These are phyloP conservation scores for Mesoclemmys tuberculata DNA, from an alignment of 2,113 vertebrate species.

Conservation along the genomic window DNA sequence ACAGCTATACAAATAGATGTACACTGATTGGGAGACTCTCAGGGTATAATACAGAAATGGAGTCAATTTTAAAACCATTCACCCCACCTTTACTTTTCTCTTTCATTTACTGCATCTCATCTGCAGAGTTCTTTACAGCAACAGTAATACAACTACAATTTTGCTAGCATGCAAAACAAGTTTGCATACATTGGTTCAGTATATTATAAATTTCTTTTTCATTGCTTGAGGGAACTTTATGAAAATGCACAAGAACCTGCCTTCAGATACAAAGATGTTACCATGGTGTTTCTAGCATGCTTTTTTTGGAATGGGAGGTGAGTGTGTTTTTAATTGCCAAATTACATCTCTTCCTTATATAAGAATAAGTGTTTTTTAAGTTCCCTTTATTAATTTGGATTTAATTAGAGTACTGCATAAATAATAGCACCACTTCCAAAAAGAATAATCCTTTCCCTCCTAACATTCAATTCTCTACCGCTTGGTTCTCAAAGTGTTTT, in stretches of 20 bases:
- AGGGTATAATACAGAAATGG: background rate
- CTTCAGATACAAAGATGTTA: background rate
- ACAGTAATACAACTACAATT: background rate
- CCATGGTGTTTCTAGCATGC: background rate
- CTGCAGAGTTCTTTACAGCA: background rate
- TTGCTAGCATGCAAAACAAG: background rate
- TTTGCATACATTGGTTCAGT: background rate
- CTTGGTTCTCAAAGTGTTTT: background rate
- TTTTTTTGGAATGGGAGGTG: background rate
- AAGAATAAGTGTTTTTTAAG: background rate
- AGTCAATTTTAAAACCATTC: background rate
- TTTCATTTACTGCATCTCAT: background rate
- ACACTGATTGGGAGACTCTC: background rate
- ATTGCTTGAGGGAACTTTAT: background rate
- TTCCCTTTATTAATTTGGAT: background rate
- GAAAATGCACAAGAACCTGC: background rate
- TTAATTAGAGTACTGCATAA: background rate
- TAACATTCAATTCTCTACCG: background rate
- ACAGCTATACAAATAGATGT: background rate
- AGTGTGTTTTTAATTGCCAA: background rate
- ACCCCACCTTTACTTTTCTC: background rate
- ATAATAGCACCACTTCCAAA: background rate
- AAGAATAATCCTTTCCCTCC: background rate
- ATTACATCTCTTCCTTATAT: background rate
- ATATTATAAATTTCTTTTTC: background rate